Evolutionary conservation across 2,888 invertebrate genomes (phyloP).

Genomic region (Drosophila austrosaltans): DNA sequence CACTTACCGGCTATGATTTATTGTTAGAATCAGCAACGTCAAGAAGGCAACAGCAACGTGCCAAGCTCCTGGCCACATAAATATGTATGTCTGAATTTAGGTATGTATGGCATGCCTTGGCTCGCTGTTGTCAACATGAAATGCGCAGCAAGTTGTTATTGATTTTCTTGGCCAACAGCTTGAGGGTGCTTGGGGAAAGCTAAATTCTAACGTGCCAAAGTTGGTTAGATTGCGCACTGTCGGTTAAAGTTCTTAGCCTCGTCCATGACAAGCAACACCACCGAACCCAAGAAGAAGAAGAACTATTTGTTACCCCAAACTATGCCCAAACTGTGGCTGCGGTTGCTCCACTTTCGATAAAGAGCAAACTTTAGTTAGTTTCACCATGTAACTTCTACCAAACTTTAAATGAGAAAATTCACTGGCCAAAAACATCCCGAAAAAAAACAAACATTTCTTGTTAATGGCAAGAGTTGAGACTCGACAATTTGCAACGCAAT

Average conservation of each 20-base stretch:
- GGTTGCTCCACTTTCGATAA: constrained; percentile 29
- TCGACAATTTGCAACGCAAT: constrained; percentile 41
- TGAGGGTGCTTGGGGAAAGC: constrained; percentile 4
- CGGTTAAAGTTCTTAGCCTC: constrained; percentile 43
- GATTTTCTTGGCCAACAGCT: constrained; percentile 49
- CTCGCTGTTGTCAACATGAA: constrained; percentile 28
- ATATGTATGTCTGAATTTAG: constrained; percentile 26
- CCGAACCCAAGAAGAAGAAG: background rate
- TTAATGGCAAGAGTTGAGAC: constrained; percentile 34
- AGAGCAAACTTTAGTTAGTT: constrained; percentile 31
- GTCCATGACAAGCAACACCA: constrained; percentile 38
- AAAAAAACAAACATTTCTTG: constrained; percentile 23
- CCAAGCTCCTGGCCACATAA: constrained; percentile 39
- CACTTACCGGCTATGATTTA: constrained; percentile 58
- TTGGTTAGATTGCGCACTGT: constrained; percentile 53
- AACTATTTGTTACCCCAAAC: constrained; percentile 36
- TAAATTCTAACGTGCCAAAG: constrained; percentile 55
- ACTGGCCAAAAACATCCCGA: background rate
- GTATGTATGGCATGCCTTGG: constrained; percentile 4
- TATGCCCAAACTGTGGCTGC: constrained; percentile 42
- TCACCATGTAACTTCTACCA: background rate
- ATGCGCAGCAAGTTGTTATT: constrained; percentile 44
- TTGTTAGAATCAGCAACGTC: constrained; percentile 28
- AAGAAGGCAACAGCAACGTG: constrained; percentile 11
- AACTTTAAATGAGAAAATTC: constrained; percentile 57